Evolutionary conservation across 2,113 vertebrate genomes (phyloP), one percentile per base, ranked within the genome.

Genomic region (Myrmophylax atrothorax): DNA sequence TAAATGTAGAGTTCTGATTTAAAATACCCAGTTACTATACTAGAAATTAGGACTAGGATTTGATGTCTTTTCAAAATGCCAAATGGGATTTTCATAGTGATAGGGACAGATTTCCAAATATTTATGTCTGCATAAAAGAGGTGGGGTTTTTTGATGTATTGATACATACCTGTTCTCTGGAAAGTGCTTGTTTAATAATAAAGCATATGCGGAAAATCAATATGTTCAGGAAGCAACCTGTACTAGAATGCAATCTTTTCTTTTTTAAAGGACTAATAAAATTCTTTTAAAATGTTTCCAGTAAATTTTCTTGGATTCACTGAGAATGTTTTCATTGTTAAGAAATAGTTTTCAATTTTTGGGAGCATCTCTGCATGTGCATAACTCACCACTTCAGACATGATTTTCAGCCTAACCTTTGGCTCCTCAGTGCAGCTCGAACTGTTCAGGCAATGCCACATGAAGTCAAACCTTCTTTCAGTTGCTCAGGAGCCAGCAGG

Each of bases 171-270:
- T 59, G 14, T 85, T 90, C 38, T 59, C 33, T 81, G 59, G 40
- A 90, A 63, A 76, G 29, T 4, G 1, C 40, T 82, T 78, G 8
- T 62, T 89, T 66, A 60, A 33, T 75, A 72, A 46, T 66, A 60
- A 89, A 89, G 18, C 9, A 40, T 4, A 8, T 74, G 12, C 31
- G 77, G 58, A 73, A 90, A 85, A 83, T 37, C 5, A 72, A 1
- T 25, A 16, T 35, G 4, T 37, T 28, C 0, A 0, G 49, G 73
- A 55, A 89, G 17, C 19, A 82, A 19, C 5, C 56, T 58, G 1
- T 26, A 29, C 29, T 81, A 77, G 16, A 87, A 53, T 31, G 22
- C 26, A 35, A 2, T 42, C 5, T 44, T 68, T 17, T 37, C 14
- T 44, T 31, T 52, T 49, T n/a, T 7, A 72, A 58, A 6, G n/a